A percentile compares a stretch with the other conserved stretches of the same genome.
These are phyloP conservation scores for Drosophila nr. perissopoda DNA, from an alignment of 2,888 invertebrate species.

Conservation along the genomic window DNA sequence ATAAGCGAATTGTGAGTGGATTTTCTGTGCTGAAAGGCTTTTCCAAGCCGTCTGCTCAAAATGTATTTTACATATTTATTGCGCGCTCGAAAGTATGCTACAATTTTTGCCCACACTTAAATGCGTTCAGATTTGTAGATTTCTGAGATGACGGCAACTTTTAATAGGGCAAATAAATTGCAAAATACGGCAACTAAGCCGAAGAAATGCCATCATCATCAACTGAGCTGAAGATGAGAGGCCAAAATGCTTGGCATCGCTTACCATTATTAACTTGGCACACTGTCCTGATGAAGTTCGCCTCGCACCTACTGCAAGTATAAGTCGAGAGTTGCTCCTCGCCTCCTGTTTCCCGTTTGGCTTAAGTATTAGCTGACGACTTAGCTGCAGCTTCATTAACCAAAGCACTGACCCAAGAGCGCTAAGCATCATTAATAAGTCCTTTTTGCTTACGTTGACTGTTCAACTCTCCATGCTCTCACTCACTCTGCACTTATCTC, in stretches of 20 bases:
- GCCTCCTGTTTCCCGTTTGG: not conserved
- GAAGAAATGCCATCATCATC: conserved; percentile 29
- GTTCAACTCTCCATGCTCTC: conserved; percentile 35
- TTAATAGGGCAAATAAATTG: conserved; percentile 67
- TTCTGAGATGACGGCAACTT: conserved; percentile 42
- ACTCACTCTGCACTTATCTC: not conserved
- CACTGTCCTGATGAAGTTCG: conserved; percentile 67
- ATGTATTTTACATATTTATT: conserved; percentile 65
- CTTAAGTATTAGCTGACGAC: conserved; percentile 32
- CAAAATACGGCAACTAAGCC: conserved; percentile 44
- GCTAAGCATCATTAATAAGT: conserved; percentile 73
- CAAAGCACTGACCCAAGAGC: conserved; percentile 26
- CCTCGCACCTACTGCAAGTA: conserved; percentile 22
- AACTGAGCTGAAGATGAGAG: conserved; percentile 38
- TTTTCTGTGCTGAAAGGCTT: conserved; percentile 19
- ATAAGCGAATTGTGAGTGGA: conserved; percentile 28
- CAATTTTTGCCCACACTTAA: conserved; percentile 34
- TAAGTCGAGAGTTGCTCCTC: not conserved
- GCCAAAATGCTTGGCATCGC: conserved; percentile 55
- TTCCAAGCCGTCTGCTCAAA: conserved; percentile 22
- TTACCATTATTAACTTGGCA: conserved; percentile 74
- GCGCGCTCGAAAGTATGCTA: conserved; percentile 60
- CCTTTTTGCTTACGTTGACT: conserved; percentile 61
- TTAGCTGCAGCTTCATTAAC: conserved; percentile 64
- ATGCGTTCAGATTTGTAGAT: conserved; percentile 8